Conservation (phyloP, 1,140 invertebrate species). For the Drosophila asahinai region DNA sequence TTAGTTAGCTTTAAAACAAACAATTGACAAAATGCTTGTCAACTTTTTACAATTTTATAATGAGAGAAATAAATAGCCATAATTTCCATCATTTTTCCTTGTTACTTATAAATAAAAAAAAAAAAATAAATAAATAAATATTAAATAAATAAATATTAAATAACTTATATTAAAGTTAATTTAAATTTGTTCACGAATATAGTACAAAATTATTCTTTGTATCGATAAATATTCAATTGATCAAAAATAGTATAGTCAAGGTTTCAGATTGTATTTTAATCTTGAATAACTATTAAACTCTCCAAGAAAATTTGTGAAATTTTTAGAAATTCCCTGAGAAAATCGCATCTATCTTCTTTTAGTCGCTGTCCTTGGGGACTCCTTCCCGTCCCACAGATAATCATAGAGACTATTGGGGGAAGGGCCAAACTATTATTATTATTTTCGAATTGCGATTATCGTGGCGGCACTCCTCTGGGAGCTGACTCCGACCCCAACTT, state of each 20-base stretch:
- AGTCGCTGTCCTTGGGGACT: conserved; percentile 7
- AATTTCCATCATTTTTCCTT: too few relatives aligned
- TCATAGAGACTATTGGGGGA: conserved; percentile 36
- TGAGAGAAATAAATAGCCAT: too few relatives aligned
- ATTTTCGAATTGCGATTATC: conserved; percentile 78
- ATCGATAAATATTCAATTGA: background rate
- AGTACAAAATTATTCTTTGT: background rate
- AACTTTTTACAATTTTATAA: too few relatives aligned
- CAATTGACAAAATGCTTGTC: too few relatives aligned
- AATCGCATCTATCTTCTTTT: background rate
- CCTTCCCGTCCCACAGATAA: conserved; percentile 64
- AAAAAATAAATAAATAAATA: background rate
- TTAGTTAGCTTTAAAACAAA: too few relatives aligned
- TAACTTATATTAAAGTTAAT: background rate
- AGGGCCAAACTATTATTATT: conserved; percentile 66
- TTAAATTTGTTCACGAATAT: background rate
- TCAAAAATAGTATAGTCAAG: too few relatives aligned
- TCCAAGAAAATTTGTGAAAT: background rate
- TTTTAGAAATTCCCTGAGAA: background rate
- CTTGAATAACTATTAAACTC: background rate
- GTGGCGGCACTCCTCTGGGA: conserved; percentile 13
- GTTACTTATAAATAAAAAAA: too few relatives aligned
- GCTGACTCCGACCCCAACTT: background rate
- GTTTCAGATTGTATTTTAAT: background rate
- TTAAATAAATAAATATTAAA: background rate